phyloP scores from a whole-genome alignment of 2,888 invertebrate species.

The Alviniconcha strummeri region DNA sequence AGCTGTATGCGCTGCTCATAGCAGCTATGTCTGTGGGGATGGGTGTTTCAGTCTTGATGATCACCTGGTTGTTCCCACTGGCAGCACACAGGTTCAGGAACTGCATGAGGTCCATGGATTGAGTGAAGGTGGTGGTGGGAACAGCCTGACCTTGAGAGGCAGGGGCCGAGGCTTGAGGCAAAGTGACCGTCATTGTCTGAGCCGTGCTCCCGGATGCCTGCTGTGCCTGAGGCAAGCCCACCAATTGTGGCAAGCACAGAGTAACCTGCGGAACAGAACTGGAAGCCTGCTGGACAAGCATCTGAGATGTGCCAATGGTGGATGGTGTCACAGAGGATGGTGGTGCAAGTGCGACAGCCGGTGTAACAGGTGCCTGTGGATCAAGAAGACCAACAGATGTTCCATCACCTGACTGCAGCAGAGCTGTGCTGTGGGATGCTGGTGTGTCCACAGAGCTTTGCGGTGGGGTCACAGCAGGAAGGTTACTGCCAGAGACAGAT shows the following conservation, averaged over 20 bases:
- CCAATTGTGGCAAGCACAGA: neutral
- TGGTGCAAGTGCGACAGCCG: neutral
- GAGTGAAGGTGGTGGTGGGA: neutral
- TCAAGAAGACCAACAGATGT: neutral
- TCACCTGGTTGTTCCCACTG: slow-evolving; percentile 13
- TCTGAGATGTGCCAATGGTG: too few relatives aligned
- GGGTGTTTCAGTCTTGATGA: slow-evolving; percentile 18
- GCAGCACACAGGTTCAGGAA: slow-evolving; percentile 19
- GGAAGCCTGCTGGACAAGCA: neutral
- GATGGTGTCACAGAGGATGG: neutral
- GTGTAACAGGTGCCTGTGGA: neutral
- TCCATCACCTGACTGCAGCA: neutral
- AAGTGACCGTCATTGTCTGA: slow-evolving; percentile 5
- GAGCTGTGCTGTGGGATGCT: neutral
- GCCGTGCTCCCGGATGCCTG: neutral
- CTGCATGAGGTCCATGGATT: slow-evolving; percentile 23
- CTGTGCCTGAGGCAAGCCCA: neutral
- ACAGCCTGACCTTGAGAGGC: neutral
- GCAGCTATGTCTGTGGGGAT: neutral
- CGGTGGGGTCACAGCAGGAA: neutral
- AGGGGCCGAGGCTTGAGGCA: neutral
- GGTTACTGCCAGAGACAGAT: neutral
- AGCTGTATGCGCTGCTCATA: neutral
- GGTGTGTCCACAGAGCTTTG: neutral
- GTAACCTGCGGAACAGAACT: neutral